A percentile compares a stretch with the other conserved stretches of the same genome.
Conservation (phyloP, 2,113 vertebrate genomes). For the Lota lota region DNA sequence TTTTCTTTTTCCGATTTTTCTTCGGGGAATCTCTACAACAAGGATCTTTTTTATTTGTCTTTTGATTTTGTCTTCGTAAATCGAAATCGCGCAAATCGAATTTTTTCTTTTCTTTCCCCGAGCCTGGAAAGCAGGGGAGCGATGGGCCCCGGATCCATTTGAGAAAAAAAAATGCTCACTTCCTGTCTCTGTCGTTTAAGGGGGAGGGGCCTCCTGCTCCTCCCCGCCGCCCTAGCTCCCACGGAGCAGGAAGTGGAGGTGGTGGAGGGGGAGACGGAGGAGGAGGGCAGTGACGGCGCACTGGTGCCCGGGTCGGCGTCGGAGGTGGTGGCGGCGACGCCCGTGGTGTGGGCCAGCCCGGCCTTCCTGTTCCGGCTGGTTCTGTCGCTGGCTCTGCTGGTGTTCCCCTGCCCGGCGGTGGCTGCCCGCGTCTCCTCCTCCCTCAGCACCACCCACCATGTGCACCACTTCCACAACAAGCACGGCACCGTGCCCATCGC, state of each 20-base stretch:
- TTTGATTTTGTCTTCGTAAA: slow-evolving; percentile 25
- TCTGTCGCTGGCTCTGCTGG: slow-evolving; percentile 72
- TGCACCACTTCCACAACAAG: slow-evolving; percentile 94
- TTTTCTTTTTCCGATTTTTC: slow-evolving; percentile 25
- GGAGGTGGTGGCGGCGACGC: slow-evolving; percentile 51
- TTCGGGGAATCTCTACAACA: slow-evolving; percentile 49
- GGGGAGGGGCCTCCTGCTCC: slow-evolving; percentile 65
- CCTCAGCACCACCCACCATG: slow-evolving; percentile 92
- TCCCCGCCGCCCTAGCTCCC: slow-evolving; percentile 47
- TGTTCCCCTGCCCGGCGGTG: slow-evolving; percentile 72
- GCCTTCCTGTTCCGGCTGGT: slow-evolving; percentile 71
- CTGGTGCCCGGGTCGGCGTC: slow-evolving; percentile 55
- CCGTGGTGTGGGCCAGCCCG: slow-evolving; percentile 65
- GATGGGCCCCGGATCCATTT: slow-evolving; percentile 70
- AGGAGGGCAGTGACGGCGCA: slow-evolving; percentile 38
- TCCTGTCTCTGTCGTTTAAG: slow-evolving; percentile 69
- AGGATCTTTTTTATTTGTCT: slow-evolving; percentile 49
- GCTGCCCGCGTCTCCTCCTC: slow-evolving; percentile 89
- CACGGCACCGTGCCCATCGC: slow-evolving; percentile 91
- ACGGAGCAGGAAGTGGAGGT: slow-evolving; percentile 51
- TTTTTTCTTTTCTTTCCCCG: slow-evolving; percentile 22
- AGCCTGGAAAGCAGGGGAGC: slow-evolving; percentile 59
- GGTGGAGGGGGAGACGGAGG: slow-evolving; percentile 58
- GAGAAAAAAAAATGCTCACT: slow-evolving; percentile 65
- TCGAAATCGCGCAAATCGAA: neutral